A percentile compares a stretch with the other conserved stretches of the same genome.
Conservation (phyloP, 2,797 vertebrate species). For the Sebastes elongatus region DNA sequence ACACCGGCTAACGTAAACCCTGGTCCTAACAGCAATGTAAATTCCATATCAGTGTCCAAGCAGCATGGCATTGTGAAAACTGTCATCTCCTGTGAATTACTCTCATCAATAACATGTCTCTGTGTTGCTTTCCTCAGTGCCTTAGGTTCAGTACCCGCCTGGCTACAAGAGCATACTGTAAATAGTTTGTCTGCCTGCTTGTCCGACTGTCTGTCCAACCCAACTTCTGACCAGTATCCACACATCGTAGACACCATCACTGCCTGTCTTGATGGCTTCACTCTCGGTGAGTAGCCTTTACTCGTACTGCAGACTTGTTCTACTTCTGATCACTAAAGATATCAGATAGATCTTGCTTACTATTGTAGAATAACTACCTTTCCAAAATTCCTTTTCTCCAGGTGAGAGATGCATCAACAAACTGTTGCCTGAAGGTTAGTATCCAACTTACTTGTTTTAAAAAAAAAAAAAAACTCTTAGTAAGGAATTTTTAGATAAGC, state of each 20-base stretch:
- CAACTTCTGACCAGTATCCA: conserved; percentile 74
- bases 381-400: conserved; percentile 55
- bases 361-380: background rate
- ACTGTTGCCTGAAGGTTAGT: conserved; percentile 88
- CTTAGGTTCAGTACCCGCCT: conserved; percentile 82
- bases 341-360: background rate
- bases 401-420: conserved; percentile 87
- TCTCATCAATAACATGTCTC: background rate
- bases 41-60: no score
- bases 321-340: background rate
- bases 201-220: conserved; percentile 80
- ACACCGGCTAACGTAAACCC: no score
- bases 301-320: background rate
- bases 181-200: conserved; percentile 83
- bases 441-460: background rate
- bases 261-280: conserved; percentile 89
- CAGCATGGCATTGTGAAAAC: no score
- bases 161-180: conserved; percentile 70
- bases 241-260: conserved; percentile 86
- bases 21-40: no score
- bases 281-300: conserved; percentile 80
- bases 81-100: no score
- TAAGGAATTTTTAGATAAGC: background rate
- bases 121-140: conserved; percentile 76
- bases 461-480: background rate